A percentile compares a stretch with the other conserved stretches of the same genome.
These are phyloP conservation scores for Patella caerulea DNA, from an alignment of 2,888 invertebrate species.

Conservation along the genomic window DNA sequence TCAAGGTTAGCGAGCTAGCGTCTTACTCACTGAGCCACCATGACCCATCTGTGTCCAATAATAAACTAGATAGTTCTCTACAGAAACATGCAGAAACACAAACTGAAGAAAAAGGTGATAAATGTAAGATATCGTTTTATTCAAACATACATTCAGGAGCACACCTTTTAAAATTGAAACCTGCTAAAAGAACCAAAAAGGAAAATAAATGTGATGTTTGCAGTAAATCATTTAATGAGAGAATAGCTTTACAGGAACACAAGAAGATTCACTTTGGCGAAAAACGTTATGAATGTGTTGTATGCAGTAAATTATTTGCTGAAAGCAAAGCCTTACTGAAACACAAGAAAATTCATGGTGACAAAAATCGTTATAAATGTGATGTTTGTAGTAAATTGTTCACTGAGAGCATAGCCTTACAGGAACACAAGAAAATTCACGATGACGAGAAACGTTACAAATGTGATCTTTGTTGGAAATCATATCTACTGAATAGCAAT, in stretches of 20 bases:
- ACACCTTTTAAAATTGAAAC: too few relatives aligned
- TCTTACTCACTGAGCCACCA: too few relatives aligned
- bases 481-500: neutral
- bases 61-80: too few relatives aligned
- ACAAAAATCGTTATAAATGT: neutral
- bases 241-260: neutral
- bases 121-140: too few relatives aligned
- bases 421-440: neutral
- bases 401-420: neutral
- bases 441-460: neutral
- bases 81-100: too few relatives aligned
- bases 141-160: too few relatives aligned
- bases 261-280: neutral
- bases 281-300: neutral
- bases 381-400: slow-evolving; percentile 1
- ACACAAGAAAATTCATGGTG: neutral
- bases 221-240: neutral
- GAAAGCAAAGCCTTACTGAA: neutral
- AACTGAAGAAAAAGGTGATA: too few relatives aligned
- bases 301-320: neutral
- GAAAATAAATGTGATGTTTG: neutral
- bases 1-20: too few relatives aligned
- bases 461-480: neutral
- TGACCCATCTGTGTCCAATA: too few relatives aligned
- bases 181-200: too few relatives aligned